Conservation (phyloP, 1,140 invertebrate species). For the Papilio dardanus region DNA sequence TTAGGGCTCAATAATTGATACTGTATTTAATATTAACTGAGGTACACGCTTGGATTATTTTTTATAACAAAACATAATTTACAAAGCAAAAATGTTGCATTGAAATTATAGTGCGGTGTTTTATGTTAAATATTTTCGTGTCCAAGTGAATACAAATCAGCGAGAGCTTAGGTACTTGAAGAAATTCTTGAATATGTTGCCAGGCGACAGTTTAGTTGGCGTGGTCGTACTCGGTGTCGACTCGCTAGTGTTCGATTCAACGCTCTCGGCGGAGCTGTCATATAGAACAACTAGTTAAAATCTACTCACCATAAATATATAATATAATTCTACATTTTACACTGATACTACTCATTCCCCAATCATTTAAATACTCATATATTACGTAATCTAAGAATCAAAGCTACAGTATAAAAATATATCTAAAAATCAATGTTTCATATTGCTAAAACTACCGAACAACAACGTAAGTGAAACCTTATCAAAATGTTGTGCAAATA, state of each 20-base stretch:
- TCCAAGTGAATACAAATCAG: constrained; percentile 57
- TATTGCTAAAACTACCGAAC: background rate
- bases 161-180: constrained; percentile 89
- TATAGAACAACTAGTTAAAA: constrained; percentile 46
- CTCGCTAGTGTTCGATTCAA: constrained; percentile 81
- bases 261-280: constrained; percentile 66
- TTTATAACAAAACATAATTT: background rate
- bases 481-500: background rate
- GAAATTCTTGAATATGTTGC: constrained; percentile 97
- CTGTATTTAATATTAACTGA: too few species aligned
- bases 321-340: background rate
- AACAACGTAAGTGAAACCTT: background rate
- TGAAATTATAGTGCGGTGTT: background rate
- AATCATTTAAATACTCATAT: too few species aligned
- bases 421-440: background rate
- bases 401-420: background rate
- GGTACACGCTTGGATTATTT: background rate
- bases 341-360: too few species aligned
- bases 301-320: background rate
- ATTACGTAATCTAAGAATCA: too few species aligned
- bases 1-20: too few species aligned
- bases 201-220: constrained; percentile 90
- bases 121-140: constrained; percentile 41
- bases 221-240: constrained; percentile 79
- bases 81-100: background rate